Percentiles rank a stretch among this genome's conserved stretches.
These are phyloP conservation scores for Heterodera filipjevi DNA, from an alignment of 2,888 invertebrate species.

Conservation along the genomic window DNA sequence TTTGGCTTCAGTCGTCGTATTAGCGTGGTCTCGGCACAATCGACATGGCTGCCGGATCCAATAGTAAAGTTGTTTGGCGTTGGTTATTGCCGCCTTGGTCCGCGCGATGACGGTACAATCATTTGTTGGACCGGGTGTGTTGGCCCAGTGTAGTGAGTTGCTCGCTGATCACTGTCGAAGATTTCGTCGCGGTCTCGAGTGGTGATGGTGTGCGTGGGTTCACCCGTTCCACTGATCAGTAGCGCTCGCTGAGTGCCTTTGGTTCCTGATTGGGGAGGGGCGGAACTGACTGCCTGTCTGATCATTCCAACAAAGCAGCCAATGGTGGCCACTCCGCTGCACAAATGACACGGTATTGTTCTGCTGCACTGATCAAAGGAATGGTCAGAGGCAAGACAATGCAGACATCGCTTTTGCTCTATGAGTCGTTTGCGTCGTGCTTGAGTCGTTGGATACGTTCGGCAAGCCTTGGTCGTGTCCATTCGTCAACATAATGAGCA, in stretches of 20 bases:
- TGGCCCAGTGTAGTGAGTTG: background rate
- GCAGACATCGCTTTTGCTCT: background rate
- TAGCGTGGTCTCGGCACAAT: background rate
- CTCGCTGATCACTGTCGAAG: background rate
- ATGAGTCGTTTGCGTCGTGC: background rate
- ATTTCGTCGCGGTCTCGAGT: background rate
- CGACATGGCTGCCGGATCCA: background rate
- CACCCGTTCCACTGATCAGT: background rate
- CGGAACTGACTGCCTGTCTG: background rate
- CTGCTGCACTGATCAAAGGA: background rate
- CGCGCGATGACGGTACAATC: background rate
- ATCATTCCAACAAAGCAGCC: background rate
- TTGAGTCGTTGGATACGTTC: background rate
- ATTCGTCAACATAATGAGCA: background rate
- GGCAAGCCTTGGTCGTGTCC: conserved; percentile 12
- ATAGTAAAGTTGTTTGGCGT: background rate
- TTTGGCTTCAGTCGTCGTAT: background rate
- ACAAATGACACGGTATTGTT: background rate
- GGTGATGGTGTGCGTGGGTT: background rate
- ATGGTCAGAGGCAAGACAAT: background rate
- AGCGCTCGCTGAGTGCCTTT: background rate
- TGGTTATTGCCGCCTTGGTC: background rate
- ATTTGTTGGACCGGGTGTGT: background rate
- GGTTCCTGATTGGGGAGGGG: background rate
- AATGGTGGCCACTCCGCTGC: background rate